Percentiles rank a stretch among this genome's conserved stretches.
phyloP scores from a whole-genome alignment of 1,140 invertebrate species.

The Drosophila tristis region DNA sequence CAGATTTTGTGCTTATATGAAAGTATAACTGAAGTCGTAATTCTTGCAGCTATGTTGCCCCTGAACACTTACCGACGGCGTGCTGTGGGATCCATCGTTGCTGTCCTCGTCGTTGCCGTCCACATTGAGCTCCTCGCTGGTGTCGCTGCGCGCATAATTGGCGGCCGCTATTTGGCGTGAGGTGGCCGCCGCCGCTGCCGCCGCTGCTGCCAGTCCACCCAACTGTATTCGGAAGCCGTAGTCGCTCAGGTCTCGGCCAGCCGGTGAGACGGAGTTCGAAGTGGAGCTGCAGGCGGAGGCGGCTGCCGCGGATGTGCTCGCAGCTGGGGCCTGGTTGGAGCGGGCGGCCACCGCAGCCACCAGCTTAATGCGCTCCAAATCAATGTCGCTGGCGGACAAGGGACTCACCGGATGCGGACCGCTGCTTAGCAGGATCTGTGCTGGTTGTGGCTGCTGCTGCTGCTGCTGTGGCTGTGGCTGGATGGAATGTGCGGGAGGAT shows the following conservation, averaged over 20 bases:
- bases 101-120: slow-evolving; percentile 83
- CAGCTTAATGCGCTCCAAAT: slow-evolving; percentile 82
- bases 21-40: no score
- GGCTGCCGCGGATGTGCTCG: slow-evolving; percentile 38
- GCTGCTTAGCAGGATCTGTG: slow-evolving; percentile 1
- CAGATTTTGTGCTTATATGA: no score
- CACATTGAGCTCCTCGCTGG: slow-evolving; percentile 82
- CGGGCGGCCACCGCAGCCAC: slow-evolving; percentile 74
- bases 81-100: slow-evolving; percentile 77
- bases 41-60: no score
- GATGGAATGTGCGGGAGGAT: slow-evolving; percentile 42
- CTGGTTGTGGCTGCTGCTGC: slow-evolving; percentile 9
- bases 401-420: slow-evolving; percentile 25
- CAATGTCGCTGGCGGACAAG: slow-evolving; percentile 62
- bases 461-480: slow-evolving; percentile 55
- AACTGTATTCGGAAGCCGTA: slow-evolving; percentile 84
- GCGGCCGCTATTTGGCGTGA: slow-evolving; percentile 78
- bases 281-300: slow-evolving; percentile 49
- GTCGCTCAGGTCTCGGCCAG: slow-evolving; percentile 78
- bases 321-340: slow-evolving; percentile 39
- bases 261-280: slow-evolving; percentile 50
- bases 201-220: slow-evolving; percentile 79
- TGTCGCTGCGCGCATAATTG: slow-evolving; percentile 83
- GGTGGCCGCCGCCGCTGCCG: slow-evolving; percentile 78
- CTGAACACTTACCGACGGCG: slow-evolving; percentile 76